phyloP scores from a whole-genome alignment of 2,797 vertebrate species.

The Siniperca scherzeri region DNA sequence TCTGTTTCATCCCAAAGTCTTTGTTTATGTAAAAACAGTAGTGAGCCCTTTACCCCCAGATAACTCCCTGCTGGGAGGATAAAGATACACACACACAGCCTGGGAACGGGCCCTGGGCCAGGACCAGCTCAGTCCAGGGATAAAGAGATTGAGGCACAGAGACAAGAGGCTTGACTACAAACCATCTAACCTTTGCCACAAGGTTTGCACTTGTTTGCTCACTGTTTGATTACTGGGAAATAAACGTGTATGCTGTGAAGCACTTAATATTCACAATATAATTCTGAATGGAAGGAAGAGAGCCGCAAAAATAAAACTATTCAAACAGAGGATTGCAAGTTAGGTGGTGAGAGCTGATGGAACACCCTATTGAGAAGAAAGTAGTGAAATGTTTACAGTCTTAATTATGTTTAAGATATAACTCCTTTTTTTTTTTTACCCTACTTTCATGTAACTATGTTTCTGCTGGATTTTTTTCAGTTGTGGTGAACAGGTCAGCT shows the following conservation, averaged over 20 bases:
- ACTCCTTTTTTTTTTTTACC: too few species aligned
- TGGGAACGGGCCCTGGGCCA: constrained; percentile 76
- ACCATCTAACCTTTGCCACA: constrained; percentile 65
- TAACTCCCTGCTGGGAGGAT: constrained; percentile 81
- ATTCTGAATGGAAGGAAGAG: not conserved
- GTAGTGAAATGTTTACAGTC: not conserved
- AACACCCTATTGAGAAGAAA: not conserved
- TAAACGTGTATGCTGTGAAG: constrained; percentile 5
- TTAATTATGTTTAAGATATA: not conserved
- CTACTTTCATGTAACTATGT: not conserved
- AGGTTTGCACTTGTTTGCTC: constrained; percentile 63
- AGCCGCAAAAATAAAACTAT: not conserved
- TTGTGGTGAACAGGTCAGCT: not conserved
- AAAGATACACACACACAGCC: constrained; percentile 76
- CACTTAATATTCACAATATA: not conserved
- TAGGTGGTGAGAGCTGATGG: not conserved
- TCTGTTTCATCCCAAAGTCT: constrained; percentile 83
- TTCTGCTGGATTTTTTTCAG: not conserved
- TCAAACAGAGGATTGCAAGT: not conserved
- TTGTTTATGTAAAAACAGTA: constrained; percentile 86
- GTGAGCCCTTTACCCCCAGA: constrained; percentile 83
- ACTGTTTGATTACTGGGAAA: constrained; percentile 37
- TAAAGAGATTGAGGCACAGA: constrained; percentile 78
- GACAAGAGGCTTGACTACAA: constrained; percentile 77
- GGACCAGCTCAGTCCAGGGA: constrained; percentile 74